A percentile compares a stretch with the other conserved stretches of the same genome.
Conservation (phyloP, 2,888 invertebrate genomes). For the Clunio marinus region DNA sequence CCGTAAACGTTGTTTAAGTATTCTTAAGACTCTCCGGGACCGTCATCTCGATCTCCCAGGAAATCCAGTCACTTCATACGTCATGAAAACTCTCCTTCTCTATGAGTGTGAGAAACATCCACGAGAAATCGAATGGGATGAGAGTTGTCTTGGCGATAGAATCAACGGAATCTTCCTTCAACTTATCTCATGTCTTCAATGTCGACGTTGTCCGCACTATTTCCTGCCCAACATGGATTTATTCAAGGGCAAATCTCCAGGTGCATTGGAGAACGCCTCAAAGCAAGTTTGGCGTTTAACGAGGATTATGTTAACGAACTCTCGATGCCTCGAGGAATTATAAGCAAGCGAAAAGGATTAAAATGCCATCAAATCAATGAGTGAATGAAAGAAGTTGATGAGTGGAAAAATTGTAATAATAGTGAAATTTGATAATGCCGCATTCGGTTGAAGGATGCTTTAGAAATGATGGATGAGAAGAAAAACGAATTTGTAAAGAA, state of each 20-base stretch:
- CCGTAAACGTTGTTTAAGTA: constrained; percentile 79
- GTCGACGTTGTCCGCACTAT: constrained; percentile 91
- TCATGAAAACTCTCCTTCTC: constrained; percentile 82
- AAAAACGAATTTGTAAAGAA: not conserved
- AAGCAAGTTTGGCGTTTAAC: constrained; percentile 92
- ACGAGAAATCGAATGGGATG: constrained; percentile 91
- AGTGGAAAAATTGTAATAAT: not conserved
- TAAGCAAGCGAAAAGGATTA: constrained; percentile 50
- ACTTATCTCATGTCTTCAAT: constrained; percentile 91
- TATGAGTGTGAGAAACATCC: constrained; percentile 98
- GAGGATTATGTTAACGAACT: constrained; percentile 87
- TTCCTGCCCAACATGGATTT: constrained; percentile 91
- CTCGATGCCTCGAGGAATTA: constrained; percentile 84
- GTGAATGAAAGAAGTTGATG: not conserved
- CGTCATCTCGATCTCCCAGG: constrained; percentile 83
- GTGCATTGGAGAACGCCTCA: constrained; percentile 86
- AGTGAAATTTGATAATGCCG: too few species aligned
- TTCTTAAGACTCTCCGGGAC: constrained; percentile 86
- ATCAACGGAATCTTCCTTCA: constrained; percentile 93
- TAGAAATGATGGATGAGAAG: too few species aligned
- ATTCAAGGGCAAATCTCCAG: constrained; percentile 87
- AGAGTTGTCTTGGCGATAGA: constrained; percentile 83
- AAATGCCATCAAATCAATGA: constrained; percentile 16
- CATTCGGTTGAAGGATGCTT: too few species aligned
- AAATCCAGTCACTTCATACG: constrained; percentile 87